Evolutionary conservation across 2,888 invertebrate genomes (phyloP).

Genomic region (Ceraclea dissimilis): DNA sequence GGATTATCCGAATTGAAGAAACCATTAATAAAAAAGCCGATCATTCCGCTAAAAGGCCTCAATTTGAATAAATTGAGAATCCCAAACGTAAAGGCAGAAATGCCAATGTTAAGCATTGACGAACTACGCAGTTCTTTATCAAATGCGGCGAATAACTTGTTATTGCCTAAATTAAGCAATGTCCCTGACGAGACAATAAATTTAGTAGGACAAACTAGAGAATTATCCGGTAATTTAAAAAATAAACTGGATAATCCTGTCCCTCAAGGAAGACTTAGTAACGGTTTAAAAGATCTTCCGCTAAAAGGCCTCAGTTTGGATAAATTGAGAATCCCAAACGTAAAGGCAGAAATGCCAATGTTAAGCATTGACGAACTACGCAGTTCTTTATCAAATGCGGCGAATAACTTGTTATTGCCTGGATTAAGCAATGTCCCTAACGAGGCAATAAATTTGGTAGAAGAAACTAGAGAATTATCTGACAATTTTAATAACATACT

Average conservation of each 20-base stretch:
- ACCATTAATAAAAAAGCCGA: constrained; percentile 1
- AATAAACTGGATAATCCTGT: neutral
- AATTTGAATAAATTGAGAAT: neutral
- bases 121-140: neutral
- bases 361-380: neutral
- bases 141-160: neutral
- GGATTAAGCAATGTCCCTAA: neutral
- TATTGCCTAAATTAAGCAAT: neutral
- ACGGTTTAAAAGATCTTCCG: neutral
- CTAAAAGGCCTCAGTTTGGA: neutral
- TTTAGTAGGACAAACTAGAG: neutral
- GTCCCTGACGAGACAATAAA: neutral
- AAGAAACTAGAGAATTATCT: neutral
- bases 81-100: neutral
- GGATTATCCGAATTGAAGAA: neutral
- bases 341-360: neutral
- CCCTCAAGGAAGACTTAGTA: neutral
- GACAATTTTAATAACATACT: neutral
- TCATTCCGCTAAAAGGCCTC: neutral
- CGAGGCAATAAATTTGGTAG: neutral
- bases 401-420: neutral
- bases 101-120: neutral
- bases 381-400: neutral
- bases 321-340: neutral
- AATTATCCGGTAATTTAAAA: neutral